Conservation (phyloP, 2,113 vertebrate species). For the Amblyornis subalaris region DNA sequence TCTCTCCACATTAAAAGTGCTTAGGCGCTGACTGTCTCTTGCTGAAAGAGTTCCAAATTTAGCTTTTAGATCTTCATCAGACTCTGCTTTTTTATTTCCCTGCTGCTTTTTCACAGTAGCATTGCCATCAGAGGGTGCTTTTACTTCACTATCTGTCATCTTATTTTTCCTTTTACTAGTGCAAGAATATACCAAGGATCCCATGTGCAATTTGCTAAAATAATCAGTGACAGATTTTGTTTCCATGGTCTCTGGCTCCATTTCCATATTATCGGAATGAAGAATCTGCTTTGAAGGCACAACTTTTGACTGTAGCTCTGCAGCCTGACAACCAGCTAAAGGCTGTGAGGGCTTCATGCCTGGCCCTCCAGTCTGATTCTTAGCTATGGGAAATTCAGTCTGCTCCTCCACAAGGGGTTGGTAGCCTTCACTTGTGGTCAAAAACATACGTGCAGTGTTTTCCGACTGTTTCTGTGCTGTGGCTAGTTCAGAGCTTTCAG, state of each 20-base stretch:
- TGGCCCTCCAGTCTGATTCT: conserved; percentile 64
- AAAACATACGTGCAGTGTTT: conserved; percentile 85
- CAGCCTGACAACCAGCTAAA: conserved; percentile 66
- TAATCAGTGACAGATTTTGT: conserved; percentile 95
- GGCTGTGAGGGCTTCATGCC: conserved; percentile 73
- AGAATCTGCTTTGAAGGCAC: conserved; percentile 90
- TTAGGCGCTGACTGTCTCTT: conserved; percentile 84
- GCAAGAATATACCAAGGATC: conserved; percentile 83
- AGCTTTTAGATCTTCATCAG: conserved; percentile 78
- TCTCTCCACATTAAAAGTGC: conserved; percentile 89
- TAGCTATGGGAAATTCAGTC: conserved; percentile 77
- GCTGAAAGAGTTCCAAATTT: conserved; percentile 85
- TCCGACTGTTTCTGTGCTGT: conserved; percentile 91
- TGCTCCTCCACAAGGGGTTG: conserved; percentile 85
- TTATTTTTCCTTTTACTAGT: conserved; percentile 86
- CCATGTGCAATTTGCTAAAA: conserved; percentile 93
- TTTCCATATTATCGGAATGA: conserved; percentile 91
- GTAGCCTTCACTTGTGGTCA: conserved; percentile 84
- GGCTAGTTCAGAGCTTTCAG: conserved; percentile 93
- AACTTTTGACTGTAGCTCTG: conserved; percentile 82
- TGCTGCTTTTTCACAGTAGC: conserved; percentile 78
- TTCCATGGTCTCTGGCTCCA: conserved; percentile 98
- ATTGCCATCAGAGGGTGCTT: conserved; percentile 68
- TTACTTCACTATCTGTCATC: conserved; percentile 74
- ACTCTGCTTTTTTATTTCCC: conserved; percentile 69